Percentiles rank a stretch among this genome's conserved stretches.
Conservation (phyloP, 2,797 vertebrate genomes). For the Amphiprion clarkii region DNA sequence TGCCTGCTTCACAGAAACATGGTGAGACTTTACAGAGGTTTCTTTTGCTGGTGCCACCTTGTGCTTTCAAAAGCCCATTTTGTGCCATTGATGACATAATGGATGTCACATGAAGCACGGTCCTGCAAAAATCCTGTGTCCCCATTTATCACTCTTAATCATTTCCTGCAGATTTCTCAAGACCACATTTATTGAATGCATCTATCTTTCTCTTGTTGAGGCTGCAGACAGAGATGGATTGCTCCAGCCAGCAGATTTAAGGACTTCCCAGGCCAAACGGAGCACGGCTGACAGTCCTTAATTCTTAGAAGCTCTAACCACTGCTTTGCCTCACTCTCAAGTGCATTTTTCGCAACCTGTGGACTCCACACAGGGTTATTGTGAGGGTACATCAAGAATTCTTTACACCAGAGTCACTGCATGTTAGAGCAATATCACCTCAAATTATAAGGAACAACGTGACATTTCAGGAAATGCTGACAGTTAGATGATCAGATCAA, state of each 20-base stretch:
- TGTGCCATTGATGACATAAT: slow-evolving; percentile 69
- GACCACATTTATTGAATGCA: slow-evolving; percentile 85
- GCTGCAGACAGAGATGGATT: slow-evolving; percentile 81
- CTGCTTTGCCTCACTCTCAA: slow-evolving; percentile 38
- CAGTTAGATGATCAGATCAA: too few species aligned
- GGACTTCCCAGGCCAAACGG: slow-evolving; percentile 74
- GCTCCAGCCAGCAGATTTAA: slow-evolving; percentile 76
- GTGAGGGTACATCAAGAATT: too few species aligned
- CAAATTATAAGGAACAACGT: not conserved
- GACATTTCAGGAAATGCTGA: too few species aligned
- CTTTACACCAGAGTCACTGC: too few species aligned
- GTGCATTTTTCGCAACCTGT: slow-evolving; percentile 11
- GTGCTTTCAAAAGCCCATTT: slow-evolving; percentile 46
- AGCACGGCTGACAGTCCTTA: slow-evolving; percentile 73
- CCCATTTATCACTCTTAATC: slow-evolving; percentile 86
- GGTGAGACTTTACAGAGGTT: slow-evolving; percentile 13
- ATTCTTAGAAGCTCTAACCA: slow-evolving; percentile 77
- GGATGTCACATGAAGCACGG: slow-evolving; percentile 71
- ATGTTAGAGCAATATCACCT: not conserved
- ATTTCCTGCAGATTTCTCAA: slow-evolving; percentile 87
- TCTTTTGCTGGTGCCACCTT: slow-evolving; percentile 29
- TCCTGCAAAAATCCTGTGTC: slow-evolving; percentile 59
- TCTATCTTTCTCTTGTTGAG: slow-evolving; percentile 80
- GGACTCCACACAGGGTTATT: not conserved
- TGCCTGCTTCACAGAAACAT: slow-evolving; percentile 32